Percentiles rank a stretch among this genome's conserved stretches.
Conservation (phyloP, 2,797 vertebrate species). For the Chelonia mydas region DNA sequence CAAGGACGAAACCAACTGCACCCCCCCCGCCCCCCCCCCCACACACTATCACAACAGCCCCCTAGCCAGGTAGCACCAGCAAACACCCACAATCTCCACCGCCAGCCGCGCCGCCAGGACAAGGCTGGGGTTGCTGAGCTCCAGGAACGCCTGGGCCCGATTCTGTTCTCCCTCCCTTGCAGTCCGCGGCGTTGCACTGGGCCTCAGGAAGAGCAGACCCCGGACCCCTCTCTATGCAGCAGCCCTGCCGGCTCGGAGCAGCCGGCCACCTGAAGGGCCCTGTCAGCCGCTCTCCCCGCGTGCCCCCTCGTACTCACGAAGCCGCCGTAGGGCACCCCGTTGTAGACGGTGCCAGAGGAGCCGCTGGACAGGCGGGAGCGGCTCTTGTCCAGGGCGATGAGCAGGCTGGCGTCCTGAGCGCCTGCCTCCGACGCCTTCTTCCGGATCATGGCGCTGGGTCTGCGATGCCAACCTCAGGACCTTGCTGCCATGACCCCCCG, state of each 20-base stretch:
- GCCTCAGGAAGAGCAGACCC: neutral
- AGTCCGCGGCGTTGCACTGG: neutral
- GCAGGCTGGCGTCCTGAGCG: conserved; percentile 81
- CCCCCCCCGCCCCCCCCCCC: neutral
- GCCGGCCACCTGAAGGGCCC: too few relatives aligned
- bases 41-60: neutral
- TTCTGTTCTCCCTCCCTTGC: neutral
- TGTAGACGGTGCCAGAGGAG: conserved; percentile 81
- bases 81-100: neutral
- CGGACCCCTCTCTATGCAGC: too few relatives aligned
- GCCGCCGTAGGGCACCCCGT: conserved; percentile 80
- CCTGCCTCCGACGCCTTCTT: conserved; percentile 74
- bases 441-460: conserved; percentile 75
- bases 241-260: too few relatives aligned
- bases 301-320: conserved; percentile 76
- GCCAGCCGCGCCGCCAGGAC: too few relatives aligned
- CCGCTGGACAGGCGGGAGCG: conserved; percentile 67
- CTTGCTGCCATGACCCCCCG: neutral
- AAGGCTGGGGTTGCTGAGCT: too few relatives aligned
- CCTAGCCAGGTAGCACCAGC: neutral
- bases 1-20: neutral
- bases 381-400: conserved; percentile 77
- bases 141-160: too few relatives aligned
- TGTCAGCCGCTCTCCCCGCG: accelerated
- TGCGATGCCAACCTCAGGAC: neutral